phyloP scores from a whole-genome alignment of 2,888 invertebrate genomes.

The Aphrophora alni region DNA sequence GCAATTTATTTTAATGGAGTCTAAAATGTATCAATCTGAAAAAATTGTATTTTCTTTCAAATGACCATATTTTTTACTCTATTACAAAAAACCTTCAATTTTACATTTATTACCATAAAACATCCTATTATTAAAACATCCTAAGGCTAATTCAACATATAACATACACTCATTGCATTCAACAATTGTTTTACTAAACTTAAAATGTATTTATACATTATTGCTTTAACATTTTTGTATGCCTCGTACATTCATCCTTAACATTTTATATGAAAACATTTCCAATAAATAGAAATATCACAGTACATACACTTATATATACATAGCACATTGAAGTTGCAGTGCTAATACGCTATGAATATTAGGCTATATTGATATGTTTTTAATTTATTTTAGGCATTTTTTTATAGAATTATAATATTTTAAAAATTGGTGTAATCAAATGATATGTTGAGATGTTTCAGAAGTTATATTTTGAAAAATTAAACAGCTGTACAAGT shows the following conservation, averaged over 20 bases:
- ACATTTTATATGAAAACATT: neutral
- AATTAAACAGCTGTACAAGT: too few relatives aligned
- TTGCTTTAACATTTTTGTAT: neutral
- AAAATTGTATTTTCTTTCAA: too few relatives aligned
- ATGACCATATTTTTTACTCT: too few relatives aligned
- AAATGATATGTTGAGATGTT: neutral
- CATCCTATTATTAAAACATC: too few relatives aligned
- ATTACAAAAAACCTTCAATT: too few relatives aligned
- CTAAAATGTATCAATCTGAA: too few relatives aligned
- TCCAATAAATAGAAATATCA: neutral
- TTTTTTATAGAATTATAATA: neutral
- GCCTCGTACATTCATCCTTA: neutral
- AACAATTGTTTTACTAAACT: too few relatives aligned
- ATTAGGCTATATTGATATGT: neutral
- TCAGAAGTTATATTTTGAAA: too few relatives aligned
- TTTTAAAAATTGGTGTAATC: neutral
- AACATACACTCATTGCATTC: too few relatives aligned
- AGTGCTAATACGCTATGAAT: neutral
- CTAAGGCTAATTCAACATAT: too few relatives aligned
- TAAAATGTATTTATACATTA: neutral
- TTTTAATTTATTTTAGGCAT: neutral
- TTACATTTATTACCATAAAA: too few relatives aligned
- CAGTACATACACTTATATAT: constrained; percentile 2
- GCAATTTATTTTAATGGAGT: too few relatives aligned
- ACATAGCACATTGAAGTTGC: neutral